Evolutionary conservation across 1,140 invertebrate species (phyloP).

Genomic region (Holotrichia oblita): DNA sequence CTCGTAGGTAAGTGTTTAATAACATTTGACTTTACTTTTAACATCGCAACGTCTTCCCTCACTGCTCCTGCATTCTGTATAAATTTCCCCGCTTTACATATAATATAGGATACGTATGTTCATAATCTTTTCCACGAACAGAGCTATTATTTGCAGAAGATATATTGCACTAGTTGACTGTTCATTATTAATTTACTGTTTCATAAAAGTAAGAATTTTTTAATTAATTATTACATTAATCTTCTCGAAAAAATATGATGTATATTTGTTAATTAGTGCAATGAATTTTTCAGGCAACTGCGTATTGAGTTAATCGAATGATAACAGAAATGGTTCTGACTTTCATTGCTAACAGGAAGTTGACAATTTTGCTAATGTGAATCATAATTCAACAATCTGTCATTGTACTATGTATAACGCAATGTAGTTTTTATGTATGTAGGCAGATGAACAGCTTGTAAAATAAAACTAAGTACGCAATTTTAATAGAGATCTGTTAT

Average conservation of each 20-base stretch:
- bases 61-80: too few species aligned
- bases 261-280: background rate
- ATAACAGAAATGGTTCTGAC: background rate
- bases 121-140: too few species aligned
- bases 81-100: too few species aligned
- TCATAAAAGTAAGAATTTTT: too few species aligned
- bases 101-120: too few species aligned
- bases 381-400: conserved; percentile 26
- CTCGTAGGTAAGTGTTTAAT: too few species aligned
- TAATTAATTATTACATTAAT: too few species aligned
- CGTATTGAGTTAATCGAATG: background rate
- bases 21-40: too few species aligned
- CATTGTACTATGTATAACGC: background rate
- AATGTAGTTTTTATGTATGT: background rate
- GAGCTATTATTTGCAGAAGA: too few species aligned
- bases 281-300: background rate
- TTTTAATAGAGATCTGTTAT: background rate
- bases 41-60: too few species aligned
- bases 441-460: background rate
- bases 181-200: too few species aligned
- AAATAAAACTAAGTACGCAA: background rate
- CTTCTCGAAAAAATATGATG: background rate
- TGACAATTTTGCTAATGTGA: conserved; percentile 31
- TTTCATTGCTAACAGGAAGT: conserved; percentile 15
- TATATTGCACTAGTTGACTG: too few species aligned